Evolutionary conservation across 2,888 invertebrate species (phyloP).

Genomic region (Sclerodermus sp.): DNA sequence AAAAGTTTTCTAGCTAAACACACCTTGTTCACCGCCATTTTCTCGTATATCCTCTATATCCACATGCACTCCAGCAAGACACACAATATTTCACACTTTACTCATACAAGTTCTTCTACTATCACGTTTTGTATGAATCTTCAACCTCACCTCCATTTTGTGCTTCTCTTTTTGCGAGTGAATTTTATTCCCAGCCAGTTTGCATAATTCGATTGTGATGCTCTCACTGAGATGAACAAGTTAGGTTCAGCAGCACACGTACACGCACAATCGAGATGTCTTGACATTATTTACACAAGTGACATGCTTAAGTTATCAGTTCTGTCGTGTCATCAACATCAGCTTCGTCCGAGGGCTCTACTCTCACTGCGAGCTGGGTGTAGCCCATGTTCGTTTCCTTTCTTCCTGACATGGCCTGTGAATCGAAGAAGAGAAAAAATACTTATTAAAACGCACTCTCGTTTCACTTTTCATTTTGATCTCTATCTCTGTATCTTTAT

Average conservation of each 20-base stretch:
- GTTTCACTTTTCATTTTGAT: too few species aligned
- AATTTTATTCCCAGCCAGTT: not conserved
- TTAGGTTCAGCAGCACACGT: too few species aligned
- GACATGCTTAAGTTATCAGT: conserved; percentile 47
- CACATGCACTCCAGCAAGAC: conserved; percentile 16
- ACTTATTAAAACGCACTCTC: not conserved
- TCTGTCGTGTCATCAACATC: conserved; percentile 51
- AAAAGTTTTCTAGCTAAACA: conserved; percentile 23
- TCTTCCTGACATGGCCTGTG: conserved; percentile 46
- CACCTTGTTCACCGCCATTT: conserved; percentile 21
- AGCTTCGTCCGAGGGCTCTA: conserved; percentile 50
- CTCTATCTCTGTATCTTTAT: too few species aligned
- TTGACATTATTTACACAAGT: conserved; percentile 14
- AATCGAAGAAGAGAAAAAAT: conserved; percentile 1
- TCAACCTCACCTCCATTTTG: conserved; percentile 4
- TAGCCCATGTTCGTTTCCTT: conserved; percentile 49
- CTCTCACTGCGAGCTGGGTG: conserved; percentile 48
- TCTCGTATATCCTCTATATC: conserved; percentile 14
- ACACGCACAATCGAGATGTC: conserved; percentile 17
- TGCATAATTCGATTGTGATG: too few species aligned
- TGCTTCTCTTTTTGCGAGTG: not conserved
- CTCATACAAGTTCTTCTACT: conserved; percentile 16
- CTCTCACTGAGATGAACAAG: conserved; percentile 1
- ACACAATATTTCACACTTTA: conserved; percentile 14
- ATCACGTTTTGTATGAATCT: conserved; percentile 30